Percentiles rank a stretch among this genome's conserved stretches.
Evolutionary conservation across 2,113 vertebrate genomes (phyloP).

Genomic region (Acrocephalus arundinaceus): DNA sequence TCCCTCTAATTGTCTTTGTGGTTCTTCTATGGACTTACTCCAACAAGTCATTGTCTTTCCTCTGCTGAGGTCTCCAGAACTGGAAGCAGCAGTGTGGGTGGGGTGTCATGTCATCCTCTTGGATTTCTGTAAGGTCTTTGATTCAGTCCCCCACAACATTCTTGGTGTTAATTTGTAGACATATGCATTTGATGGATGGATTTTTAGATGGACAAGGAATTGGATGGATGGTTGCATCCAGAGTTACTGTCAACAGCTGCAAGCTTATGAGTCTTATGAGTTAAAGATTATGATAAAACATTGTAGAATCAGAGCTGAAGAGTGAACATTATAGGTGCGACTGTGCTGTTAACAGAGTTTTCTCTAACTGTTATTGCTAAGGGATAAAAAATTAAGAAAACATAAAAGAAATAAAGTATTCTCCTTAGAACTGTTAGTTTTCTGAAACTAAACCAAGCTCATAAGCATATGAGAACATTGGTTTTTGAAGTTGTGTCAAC

Average conservation of each 20-base stretch:
- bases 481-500: background rate
- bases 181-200: background rate
- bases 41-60: background rate
- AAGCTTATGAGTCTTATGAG: background rate
- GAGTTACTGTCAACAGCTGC: background rate
- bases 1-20: background rate
- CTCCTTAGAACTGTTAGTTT: background rate
- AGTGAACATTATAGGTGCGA: background rate
- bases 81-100: background rate
- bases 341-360: background rate
- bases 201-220: background rate
- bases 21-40: background rate
- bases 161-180: background rate
- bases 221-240: background rate
- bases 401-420: background rate
- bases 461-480: background rate
- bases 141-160: background rate
- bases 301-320: background rate
- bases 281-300: background rate
- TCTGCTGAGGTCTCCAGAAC: background rate
- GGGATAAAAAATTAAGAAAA: background rate
- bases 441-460: background rate
- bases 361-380: background rate
- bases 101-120: background rate
- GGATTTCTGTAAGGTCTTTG: background rate